Percentiles rank a stretch among this genome's conserved stretches.
These are phyloP conservation scores for Apteryx owenii DNA, from an alignment of 2,113 vertebrate species.

Conservation along the genomic window DNA sequence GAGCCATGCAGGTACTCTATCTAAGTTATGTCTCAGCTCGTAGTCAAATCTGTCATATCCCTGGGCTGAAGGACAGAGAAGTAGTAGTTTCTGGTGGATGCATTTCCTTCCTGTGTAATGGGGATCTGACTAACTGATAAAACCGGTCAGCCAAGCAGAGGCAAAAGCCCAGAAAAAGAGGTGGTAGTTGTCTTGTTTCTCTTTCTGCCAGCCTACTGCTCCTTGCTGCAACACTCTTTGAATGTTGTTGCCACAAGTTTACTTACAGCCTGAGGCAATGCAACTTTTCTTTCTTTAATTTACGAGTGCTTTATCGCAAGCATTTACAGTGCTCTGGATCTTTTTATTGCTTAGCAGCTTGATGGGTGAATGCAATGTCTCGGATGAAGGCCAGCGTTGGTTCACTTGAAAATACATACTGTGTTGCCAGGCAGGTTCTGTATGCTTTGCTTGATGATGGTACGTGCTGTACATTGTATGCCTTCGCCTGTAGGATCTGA, in stretches of 20 bases:
- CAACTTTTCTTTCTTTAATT: neutral
- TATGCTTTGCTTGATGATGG: neutral
- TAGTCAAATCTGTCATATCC: neutral
- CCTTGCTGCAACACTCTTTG: neutral
- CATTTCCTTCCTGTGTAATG: neutral
- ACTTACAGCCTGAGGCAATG: neutral
- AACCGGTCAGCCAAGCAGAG: neutral
- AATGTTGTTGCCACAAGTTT: rapidly evolving
- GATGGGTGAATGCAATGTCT: rapidly evolving
- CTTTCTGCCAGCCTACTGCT: neutral
- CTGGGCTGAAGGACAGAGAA: neutral
- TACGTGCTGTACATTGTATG: neutral
- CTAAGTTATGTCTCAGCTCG: neutral
- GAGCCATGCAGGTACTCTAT: neutral
- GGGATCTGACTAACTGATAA: neutral
- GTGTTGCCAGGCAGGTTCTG: neutral
- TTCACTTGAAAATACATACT: neutral
- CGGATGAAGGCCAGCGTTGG: neutral
- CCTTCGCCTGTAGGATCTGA: no score
- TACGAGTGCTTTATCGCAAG: neutral
- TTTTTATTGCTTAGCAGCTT: neutral
- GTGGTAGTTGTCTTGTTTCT: rapidly evolving
- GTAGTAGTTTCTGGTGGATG: neutral
- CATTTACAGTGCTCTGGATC: neutral
- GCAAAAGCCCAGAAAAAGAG: neutral